phyloP scores from a whole-genome alignment of 2,888 invertebrate genomes.

The Lasius platythorax region DNA sequence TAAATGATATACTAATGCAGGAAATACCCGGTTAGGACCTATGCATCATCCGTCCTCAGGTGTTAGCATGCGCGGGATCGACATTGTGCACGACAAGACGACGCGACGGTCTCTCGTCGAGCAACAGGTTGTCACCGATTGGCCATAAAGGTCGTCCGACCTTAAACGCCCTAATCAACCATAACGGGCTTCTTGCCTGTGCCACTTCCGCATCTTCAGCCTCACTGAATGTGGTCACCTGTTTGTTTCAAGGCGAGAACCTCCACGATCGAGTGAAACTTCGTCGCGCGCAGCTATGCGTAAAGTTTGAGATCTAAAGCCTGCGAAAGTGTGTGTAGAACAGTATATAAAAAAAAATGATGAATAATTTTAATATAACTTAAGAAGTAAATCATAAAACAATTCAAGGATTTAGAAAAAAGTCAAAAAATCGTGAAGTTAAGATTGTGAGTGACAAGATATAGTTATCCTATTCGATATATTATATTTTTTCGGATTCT shows the following conservation, averaged over 20 bases:
- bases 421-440: neutral
- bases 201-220: slow-evolving; percentile 69
- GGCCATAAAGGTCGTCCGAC: slow-evolving; percentile 69
- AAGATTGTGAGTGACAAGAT: neutral
- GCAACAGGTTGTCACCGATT: slow-evolving; percentile 71
- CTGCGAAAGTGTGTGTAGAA: neutral
- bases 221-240: slow-evolving; percentile 57
- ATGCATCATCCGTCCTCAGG: slow-evolving; percentile 83
- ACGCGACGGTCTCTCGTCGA: slow-evolving; percentile 52
- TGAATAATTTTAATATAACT: neutral
- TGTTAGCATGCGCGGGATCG: slow-evolving; percentile 74
- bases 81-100: slow-evolving; percentile 79
- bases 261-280: slow-evolving; percentile 29
- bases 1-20: slow-evolving; percentile 83
- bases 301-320: neutral
- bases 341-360: neutral
- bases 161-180: slow-evolving; percentile 72
- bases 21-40: slow-evolving; percentile 80
- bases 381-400: neutral
- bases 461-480: too few species aligned
- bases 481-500: neutral
- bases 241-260: slow-evolving; percentile 61
- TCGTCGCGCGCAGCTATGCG: neutral
- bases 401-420: neutral
- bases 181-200: slow-evolving; percentile 66